Percentiles rank a stretch among this genome's conserved stretches.
phyloP scores from a whole-genome alignment of 2,888 invertebrate species.

The Cenopis cana region DNA sequence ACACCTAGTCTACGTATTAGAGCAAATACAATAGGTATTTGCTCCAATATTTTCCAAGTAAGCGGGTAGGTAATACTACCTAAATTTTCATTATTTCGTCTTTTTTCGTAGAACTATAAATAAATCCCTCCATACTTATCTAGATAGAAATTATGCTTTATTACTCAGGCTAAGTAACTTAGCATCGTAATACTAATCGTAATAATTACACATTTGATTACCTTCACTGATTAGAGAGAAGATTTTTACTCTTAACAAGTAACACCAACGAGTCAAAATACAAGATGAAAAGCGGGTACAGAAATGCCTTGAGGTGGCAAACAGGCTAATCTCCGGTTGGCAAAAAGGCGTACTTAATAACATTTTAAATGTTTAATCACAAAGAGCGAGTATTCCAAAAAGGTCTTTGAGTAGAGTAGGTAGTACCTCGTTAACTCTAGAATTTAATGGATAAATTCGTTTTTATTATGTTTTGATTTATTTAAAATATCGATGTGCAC shows the following conservation, averaged over 20 bases:
- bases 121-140: no score
- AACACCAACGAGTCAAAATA: neutral
- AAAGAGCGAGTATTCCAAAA: neutral
- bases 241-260: no score
- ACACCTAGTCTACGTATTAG: neutral
- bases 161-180: no score
- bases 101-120: neutral
- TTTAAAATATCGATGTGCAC: no score
- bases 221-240: neutral
- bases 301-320: neutral
- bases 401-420: no score
- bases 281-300: neutral
- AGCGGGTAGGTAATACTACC: neutral
- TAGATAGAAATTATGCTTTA: neutral
- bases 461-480: no score
- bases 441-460: no score
- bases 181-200: neutral
- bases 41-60: neutral
- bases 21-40: no score
- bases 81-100: neutral
- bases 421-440: no score
- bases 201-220: neutral
- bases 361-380: slow-evolving; percentile 13
- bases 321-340: slow-evolving; percentile 24
- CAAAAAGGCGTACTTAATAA: slow-evolving; percentile 23